These are phyloP conservation scores for Biston stratarius DNA, from an alignment of 2,888 invertebrate species.

Conservation along the genomic window DNA sequence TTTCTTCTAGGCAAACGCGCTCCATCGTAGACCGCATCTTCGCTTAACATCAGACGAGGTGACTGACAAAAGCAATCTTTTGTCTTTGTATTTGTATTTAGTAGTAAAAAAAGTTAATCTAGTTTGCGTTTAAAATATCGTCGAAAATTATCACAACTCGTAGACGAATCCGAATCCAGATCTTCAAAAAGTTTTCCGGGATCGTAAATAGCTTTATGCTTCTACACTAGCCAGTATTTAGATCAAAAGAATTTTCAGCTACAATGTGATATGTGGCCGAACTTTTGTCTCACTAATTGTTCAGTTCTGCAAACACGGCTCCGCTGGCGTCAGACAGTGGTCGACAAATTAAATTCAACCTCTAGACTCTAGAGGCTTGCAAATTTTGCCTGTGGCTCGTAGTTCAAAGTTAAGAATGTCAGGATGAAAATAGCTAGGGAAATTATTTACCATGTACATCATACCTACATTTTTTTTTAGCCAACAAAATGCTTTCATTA, in stretches of 20 bases:
- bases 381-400: slow-evolving; percentile 5
- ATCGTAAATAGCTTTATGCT: too few species aligned
- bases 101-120: too few species aligned
- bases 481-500: too few species aligned
- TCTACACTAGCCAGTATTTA: not conserved
- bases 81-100: too few species aligned
- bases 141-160: too few species aligned
- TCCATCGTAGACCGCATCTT: too few species aligned
- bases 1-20: too few species aligned
- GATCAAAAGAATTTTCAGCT: not conserved
- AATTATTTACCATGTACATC: not conserved
- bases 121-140: too few species aligned
- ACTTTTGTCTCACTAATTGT: slow-evolving; percentile 20
- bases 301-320: slow-evolving; percentile 26
- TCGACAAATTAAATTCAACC: slow-evolving; percentile 31
- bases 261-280: slow-evolving; percentile 8
- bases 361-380: slow-evolving; percentile 19
- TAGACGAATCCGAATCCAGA: not conserved
- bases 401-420: slow-evolving; percentile 1
- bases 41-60: too few species aligned
- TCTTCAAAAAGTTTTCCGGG: not conserved
- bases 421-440: not conserved
- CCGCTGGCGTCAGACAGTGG: slow-evolving; percentile 9
- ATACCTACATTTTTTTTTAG: not conserved
- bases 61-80: too few species aligned